phyloP scores from a whole-genome alignment of 1,140 invertebrate genomes.

The Augochlora pura region DNA sequence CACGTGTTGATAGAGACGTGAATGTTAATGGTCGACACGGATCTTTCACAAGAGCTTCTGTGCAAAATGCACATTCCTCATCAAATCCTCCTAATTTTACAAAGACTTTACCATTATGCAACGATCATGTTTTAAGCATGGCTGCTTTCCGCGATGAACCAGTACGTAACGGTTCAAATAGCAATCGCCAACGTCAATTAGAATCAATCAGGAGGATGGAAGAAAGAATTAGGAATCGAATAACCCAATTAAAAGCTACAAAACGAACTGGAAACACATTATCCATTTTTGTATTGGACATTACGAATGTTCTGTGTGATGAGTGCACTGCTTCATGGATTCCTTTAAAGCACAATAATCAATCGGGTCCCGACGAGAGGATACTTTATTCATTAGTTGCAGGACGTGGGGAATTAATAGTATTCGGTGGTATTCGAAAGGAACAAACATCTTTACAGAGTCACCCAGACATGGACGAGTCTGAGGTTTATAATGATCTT shows the following conservation, averaged over 20 bases:
- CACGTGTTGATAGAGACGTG: slow-evolving; percentile 83
- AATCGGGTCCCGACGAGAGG: slow-evolving; percentile 91
- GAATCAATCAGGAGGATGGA: slow-evolving; percentile 84
- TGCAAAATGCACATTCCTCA: slow-evolving; percentile 46
- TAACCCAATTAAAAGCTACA: slow-evolving; percentile 58
- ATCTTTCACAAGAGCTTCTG: slow-evolving; percentile 76
- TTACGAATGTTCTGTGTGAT: slow-evolving; percentile 85
- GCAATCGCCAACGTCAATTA: slow-evolving; percentile 82
- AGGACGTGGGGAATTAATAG: slow-evolving; percentile 94
- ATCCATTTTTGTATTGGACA: slow-evolving; percentile 93
- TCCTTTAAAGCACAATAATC: slow-evolving; percentile 83
- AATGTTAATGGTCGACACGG: slow-evolving; percentile 88
- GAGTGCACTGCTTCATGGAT: slow-evolving; percentile 89
- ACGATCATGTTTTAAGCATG: slow-evolving; percentile 82
- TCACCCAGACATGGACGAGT: slow-evolving; percentile 76
- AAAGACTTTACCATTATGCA: slow-evolving; percentile 72
- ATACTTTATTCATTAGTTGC: slow-evolving; percentile 94
- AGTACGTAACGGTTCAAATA: slow-evolving; percentile 75
- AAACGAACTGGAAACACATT: slow-evolving; percentile 82
- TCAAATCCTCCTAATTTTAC: slow-evolving; percentile 41
- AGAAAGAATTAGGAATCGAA: slow-evolving; percentile 78
- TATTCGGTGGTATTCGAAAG: slow-evolving; percentile 96
- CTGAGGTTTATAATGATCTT: slow-evolving; percentile 88
- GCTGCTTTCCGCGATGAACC: slow-evolving; percentile 82
- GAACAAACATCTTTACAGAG: slow-evolving; percentile 79